Conservation (phyloP, 2,113 vertebrate species). For the Rhineura floridana region DNA sequence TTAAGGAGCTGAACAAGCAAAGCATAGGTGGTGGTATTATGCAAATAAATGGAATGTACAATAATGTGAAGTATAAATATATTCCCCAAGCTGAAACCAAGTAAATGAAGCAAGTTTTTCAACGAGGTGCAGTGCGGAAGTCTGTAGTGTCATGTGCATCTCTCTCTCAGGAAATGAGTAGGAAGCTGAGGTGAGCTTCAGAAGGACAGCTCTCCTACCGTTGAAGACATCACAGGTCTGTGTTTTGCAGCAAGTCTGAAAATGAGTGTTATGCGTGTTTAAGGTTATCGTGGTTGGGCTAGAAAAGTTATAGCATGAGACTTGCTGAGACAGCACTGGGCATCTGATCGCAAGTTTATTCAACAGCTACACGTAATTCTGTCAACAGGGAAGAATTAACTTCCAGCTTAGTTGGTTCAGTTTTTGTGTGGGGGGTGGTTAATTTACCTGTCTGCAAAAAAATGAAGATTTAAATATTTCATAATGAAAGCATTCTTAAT, state of each 20-base stretch:
- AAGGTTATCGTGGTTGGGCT: not conserved
- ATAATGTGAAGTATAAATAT: not conserved
- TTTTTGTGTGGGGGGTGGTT: not conserved
- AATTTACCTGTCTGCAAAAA: not conserved
- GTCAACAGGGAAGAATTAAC: conserved; percentile 33
- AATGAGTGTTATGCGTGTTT: not conserved
- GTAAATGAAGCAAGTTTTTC: not conserved
- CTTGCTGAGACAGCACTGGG: rapidly evolving
- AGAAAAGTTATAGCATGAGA: not conserved
- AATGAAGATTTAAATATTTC: not conserved
- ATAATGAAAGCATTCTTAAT: not conserved
- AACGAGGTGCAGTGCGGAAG: conserved; percentile 78
- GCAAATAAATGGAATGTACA: not conserved
- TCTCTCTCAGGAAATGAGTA: conserved; percentile 72
- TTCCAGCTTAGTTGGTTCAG: conserved; percentile 36
- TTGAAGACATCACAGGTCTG: conserved; percentile 74
- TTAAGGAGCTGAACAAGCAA: not conserved
- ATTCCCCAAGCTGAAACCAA: not conserved
- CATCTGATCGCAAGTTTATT: not conserved
- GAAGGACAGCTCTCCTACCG: conserved; percentile 43
- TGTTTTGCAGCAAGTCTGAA: conserved; percentile 31
- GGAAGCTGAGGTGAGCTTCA: conserved; percentile 69
- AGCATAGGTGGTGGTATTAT: not conserved
- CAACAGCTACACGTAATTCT: conserved; percentile 13
- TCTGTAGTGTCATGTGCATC: conserved; percentile 66